phyloP scores from a whole-genome alignment of 2,113 vertebrate genomes.

The Chloropsis hardwickii region DNA sequence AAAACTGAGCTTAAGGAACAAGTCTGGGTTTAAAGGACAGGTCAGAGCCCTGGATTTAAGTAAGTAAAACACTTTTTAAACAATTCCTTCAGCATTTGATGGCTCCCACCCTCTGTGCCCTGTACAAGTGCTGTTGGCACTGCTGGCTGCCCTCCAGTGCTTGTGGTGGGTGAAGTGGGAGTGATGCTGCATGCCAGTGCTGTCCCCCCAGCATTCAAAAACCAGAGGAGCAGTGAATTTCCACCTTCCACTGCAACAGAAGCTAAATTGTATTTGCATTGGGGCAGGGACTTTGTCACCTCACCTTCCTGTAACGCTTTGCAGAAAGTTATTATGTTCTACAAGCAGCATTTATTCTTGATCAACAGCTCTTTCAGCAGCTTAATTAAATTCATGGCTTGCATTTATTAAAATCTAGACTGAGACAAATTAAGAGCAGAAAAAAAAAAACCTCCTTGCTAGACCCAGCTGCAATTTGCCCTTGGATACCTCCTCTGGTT shows the following conservation, averaged over 20 bases:
- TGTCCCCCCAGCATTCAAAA: neutral
- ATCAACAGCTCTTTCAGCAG: constrained; percentile 36
- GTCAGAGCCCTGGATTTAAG: too few relatives aligned
- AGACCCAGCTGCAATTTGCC: neutral
- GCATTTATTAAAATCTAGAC: constrained; percentile 29
- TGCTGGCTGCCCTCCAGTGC: too few relatives aligned
- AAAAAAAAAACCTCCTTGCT: neutral
- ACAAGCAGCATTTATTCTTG: constrained; percentile 2
- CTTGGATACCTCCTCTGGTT: neutral
- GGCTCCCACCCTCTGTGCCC: too few relatives aligned
- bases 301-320: neutral
- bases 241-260: neutral
- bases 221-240: neutral
- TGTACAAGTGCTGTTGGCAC: too few relatives aligned
- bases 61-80: too few relatives aligned
- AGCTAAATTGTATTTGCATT: neutral
- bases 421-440: constrained; percentile 26
- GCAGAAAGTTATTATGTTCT: neutral
- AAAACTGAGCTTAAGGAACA: too few relatives aligned
- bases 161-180: too few relatives aligned
- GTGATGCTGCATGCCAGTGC: neutral
- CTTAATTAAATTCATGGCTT: constrained; percentile 39
- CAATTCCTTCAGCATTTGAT: too few relatives aligned
- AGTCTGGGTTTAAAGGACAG: too few relatives aligned
- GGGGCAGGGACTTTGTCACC: neutral